Percentiles rank a stretch among this genome's conserved stretches.
These are phyloP conservation scores for Strigamia transsilvanica DNA, from an alignment of 2,888 invertebrate species.

Conservation along the genomic window DNA sequence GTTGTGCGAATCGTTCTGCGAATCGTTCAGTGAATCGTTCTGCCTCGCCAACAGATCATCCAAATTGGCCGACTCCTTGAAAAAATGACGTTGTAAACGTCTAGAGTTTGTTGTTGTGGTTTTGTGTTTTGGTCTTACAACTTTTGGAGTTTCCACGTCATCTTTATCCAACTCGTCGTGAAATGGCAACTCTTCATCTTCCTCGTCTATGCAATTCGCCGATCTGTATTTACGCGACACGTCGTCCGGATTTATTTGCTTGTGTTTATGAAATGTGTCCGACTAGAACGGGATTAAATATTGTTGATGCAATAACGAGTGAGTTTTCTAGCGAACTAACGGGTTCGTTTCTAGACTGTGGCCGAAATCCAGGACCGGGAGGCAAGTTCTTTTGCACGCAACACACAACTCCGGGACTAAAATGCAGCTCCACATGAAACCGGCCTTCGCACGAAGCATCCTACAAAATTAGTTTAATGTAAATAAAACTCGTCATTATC, in stretches of 20 bases:
- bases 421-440: slow-evolving; percentile 98
- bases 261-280: neutral
- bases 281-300: slow-evolving; percentile 10
- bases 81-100: neutral
- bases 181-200: slow-evolving; percentile 57
- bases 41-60: neutral
- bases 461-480: slow-evolving; percentile 58
- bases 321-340: slow-evolving; percentile 5
- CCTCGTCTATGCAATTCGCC: slow-evolving; percentile 58
- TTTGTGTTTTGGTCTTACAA: neutral
- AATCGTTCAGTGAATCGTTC: neutral
- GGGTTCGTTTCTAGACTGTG: slow-evolving; percentile 79
- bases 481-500: slow-evolving; percentile 51
- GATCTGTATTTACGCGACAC: slow-evolving; percentile 38
- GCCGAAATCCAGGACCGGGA: slow-evolving; percentile 90
- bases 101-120: neutral
- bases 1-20: neutral
- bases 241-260: neutral
- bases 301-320: neutral
- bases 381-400: slow-evolving; percentile 94
- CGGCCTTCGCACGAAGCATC: slow-evolving; percentile 67
- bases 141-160: slow-evolving; percentile 33
- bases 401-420: slow-evolving; percentile 97
- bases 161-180: slow-evolving; percentile 57
- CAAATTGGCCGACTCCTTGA: slow-evolving; percentile 1